A percentile compares a stretch with the other conserved stretches of the same genome.
Evolutionary conservation across 2,888 invertebrate genomes (phyloP).

Genomic region (Acrobasis repandana): DNA sequence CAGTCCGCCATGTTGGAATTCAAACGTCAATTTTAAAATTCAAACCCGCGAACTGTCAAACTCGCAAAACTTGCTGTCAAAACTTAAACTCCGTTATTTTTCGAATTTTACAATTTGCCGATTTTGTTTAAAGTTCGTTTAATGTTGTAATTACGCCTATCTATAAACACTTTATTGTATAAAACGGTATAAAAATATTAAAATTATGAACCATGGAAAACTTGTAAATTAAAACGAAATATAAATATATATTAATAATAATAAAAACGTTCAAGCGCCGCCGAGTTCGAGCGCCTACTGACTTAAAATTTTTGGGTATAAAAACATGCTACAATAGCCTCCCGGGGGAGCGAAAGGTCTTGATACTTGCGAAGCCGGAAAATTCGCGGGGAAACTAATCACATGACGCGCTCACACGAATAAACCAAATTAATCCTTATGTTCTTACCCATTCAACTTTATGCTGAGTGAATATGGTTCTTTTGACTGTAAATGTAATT

Average conservation of each 20-base stretch:
- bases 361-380: constrained; percentile 60
- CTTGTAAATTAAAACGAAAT: constrained; percentile 83
- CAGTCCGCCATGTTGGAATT: constrained; percentile 74
- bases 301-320: constrained; percentile 84
- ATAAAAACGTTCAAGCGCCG: constrained; percentile 81
- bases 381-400: constrained; percentile 29
- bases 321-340: constrained; percentile 83
- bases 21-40: constrained; percentile 64
- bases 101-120: constrained; percentile 9
- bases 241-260: constrained; percentile 83
- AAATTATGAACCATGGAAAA: constrained; percentile 82
- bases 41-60: constrained; percentile 65
- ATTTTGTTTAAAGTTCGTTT: constrained; percentile 31
- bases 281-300: constrained; percentile 83
- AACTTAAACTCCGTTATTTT: constrained; percentile 35
- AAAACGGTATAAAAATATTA: constrained; percentile 83
- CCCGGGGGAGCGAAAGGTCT: constrained; percentile 58
- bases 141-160: constrained; percentile 73
- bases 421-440: constrained; percentile 1
- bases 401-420: constrained; percentile 23
- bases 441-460: background rate
- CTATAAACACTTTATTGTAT: constrained; percentile 81
- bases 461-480: background rate
- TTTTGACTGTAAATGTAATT: background rate
- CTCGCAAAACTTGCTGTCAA: constrained; percentile 49